These are phyloP conservation scores for Enteromius thamalakanensis DNA, from an alignment of 2,797 vertebrate species.

Conservation along the genomic window DNA sequence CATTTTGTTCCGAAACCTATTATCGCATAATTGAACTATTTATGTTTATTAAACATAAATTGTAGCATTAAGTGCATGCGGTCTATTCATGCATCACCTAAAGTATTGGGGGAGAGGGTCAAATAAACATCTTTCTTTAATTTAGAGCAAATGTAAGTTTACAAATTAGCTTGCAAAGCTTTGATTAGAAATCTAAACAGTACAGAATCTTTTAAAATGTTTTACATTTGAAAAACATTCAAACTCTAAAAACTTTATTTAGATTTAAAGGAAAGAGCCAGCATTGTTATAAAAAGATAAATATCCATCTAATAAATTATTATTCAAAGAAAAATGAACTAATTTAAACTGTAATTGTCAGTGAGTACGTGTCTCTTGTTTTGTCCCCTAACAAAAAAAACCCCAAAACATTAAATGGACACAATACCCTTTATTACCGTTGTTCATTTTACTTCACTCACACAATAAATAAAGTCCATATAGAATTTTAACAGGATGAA, in stretches of 20 bases:
- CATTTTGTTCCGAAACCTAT: no score
- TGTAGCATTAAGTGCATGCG: background rate
- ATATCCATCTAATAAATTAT: no score
- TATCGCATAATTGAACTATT: no score
- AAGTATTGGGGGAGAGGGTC: no score
- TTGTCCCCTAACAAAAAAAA: background rate
- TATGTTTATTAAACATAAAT: no score
- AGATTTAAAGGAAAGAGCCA: background rate
- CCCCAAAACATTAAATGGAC: background rate
- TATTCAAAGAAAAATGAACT: no score
- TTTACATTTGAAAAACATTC: background rate
- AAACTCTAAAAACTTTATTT: background rate
- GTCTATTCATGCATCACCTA: background rate
- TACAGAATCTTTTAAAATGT: background rate
- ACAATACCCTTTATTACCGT: conserved; percentile 36
- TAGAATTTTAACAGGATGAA: conserved; percentile 18
- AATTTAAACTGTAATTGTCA: no score
- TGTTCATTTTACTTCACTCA: conserved; percentile 27
- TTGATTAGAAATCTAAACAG: background rate
- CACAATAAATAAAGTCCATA: conserved; percentile 43
- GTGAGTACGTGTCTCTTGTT: no score
- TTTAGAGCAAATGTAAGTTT: background rate
- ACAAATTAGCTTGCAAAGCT: background rate
- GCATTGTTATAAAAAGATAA: background rate
- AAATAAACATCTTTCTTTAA: no score